A percentile compares a stretch with the other conserved stretches of the same genome.
Conservation (phyloP, 1,140 invertebrate genomes). For the Eupristina koningsbergeri region DNA sequence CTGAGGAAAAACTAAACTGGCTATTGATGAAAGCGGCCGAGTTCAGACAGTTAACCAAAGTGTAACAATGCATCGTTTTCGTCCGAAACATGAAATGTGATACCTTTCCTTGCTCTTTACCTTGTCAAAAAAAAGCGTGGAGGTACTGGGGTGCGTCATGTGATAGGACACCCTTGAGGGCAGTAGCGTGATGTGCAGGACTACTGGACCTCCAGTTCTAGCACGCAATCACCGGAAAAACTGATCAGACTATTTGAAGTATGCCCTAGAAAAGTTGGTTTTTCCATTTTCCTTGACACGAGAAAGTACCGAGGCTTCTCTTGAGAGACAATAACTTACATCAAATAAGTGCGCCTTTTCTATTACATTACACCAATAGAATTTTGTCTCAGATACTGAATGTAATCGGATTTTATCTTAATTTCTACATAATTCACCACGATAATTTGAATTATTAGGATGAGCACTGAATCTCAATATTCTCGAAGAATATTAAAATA, state of each 20-base stretch:
- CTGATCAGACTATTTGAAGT: slow-evolving; percentile 1
- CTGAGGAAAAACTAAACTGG: neutral
- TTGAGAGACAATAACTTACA: slow-evolving; percentile 27
- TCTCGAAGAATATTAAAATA: no score
- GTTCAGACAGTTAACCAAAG: slow-evolving; percentile 33
- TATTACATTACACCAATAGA: neutral
- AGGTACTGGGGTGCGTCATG: neutral
- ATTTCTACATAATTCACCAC: no score
- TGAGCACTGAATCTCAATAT: no score
- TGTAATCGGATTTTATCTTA: neutral
- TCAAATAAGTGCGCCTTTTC: neutral
- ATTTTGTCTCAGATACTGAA: neutral
- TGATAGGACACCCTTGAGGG: slow-evolving; percentile 53
- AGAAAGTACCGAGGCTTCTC: neutral
- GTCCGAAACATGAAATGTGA: neutral
- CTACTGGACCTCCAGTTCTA: neutral
- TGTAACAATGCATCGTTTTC: slow-evolving; percentile 48
- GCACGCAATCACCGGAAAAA: slow-evolving; percentile 19
- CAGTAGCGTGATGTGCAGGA: slow-evolving; percentile 46
- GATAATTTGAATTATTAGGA: no score
- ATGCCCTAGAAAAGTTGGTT: slow-evolving; percentile 41
- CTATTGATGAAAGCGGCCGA: slow-evolving; percentile 9
- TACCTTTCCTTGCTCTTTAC: neutral
- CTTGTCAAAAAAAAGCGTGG: neutral
- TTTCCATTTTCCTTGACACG: neutral